Base-by-base conservation (phyloP, 2,113 vertebrate species). In the Myrmophylax atrothorax region DNA sequence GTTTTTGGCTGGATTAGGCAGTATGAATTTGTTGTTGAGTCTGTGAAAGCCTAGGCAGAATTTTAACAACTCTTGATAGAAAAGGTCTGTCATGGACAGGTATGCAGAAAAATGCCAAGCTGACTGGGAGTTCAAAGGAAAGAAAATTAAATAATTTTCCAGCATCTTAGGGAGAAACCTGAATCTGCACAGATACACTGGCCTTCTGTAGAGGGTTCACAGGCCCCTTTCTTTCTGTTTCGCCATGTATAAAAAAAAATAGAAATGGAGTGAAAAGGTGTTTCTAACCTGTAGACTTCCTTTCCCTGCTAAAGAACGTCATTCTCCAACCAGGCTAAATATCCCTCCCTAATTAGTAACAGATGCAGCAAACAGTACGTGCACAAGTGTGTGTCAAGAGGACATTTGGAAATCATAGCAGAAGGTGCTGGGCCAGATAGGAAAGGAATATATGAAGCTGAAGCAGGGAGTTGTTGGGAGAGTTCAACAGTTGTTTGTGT, bases 311-410 rank as follows among this genome's bases (percentile, higher is more conserved):
- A 37, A 69, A 92, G 29, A 89, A 58, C 64, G 58, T 33, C 78
- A 31, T 90, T 87, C 88, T 91, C 68, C 94, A 91, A 86, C 31
- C 42, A 76, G 66, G 72, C 74, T 90, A 59, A 58, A 52, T 82
- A 94, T 91, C 82, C 44, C 49, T 93, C 74, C 90, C 82, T 97
- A 97, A 97, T 96, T 93, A 89, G 42, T 84, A 96, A 87, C 94
- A 97, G 95, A 97, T 97, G 94, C 88, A 96, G 92, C 46, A n/a
- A n/a, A n/a, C n/a, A 33, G 69, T 95, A 80, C 33, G 17, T 96
- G 91, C 70, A 70, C 63, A 82, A 93, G 53, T 19, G 10, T 82
- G 50, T 97, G 86, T 97, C 67, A 85, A 77, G 50, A 93, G 86
- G 78, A 94, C 66, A 75, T 96, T 96, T 78, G 64, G 94, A 94